Conservation (phyloP, 2,797 vertebrate genomes). For the Pelodytes ibericus region DNA sequence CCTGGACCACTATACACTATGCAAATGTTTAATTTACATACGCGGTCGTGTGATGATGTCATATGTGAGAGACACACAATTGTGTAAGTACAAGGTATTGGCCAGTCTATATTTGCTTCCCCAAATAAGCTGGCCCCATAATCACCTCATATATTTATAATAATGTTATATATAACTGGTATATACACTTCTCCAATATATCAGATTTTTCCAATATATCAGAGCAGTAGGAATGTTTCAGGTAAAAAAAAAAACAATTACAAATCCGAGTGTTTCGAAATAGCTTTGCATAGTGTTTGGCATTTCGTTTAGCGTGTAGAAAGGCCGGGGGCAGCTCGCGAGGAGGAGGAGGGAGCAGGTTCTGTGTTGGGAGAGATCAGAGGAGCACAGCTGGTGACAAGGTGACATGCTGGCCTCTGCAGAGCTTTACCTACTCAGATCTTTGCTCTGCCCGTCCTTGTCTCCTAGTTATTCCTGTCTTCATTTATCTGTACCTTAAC, state of each 20-base stretch:
- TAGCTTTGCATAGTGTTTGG: background rate
- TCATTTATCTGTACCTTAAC: background rate
- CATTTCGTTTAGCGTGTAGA: background rate
- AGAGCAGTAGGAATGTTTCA: background rate
- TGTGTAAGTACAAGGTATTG: too few species aligned
- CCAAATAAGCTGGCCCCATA: too few species aligned
- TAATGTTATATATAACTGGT: too few species aligned
- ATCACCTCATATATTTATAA: too few species aligned
- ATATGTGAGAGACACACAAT: too few species aligned
- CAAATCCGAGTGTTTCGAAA: background rate
- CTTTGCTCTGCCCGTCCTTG: background rate
- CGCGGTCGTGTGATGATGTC: too few species aligned
- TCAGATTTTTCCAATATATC: too few species aligned
- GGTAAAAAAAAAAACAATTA: background rate
- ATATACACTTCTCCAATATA: too few species aligned
- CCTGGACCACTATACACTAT: too few species aligned
- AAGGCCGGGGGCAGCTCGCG: background rate
- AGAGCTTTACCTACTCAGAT: constrained; percentile 16
- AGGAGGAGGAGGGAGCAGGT: constrained; percentile 5
- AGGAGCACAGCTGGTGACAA: constrained; percentile 39
- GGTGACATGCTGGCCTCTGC: constrained; percentile 11
- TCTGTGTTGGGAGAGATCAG: constrained; percentile 37
- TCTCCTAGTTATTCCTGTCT: background rate
- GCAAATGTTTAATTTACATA: too few species aligned
- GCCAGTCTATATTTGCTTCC: too few species aligned